Evolutionary conservation across 2,113 vertebrate species (phyloP).

Genomic region (Pelecanoides urinatrix): DNA sequence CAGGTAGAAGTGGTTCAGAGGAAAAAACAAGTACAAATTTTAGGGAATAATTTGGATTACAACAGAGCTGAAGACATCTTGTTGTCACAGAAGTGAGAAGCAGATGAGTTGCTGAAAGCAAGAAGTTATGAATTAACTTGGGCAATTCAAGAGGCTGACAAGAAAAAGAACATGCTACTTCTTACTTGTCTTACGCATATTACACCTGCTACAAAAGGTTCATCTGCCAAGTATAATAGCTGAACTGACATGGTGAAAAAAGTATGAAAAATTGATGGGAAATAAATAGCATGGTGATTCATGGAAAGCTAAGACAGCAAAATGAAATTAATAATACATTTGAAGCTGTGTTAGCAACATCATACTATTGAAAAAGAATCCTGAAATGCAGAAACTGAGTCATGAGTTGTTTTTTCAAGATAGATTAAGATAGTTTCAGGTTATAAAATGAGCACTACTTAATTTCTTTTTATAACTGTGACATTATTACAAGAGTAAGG

Average conservation of each 20-base stretch:
- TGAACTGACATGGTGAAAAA: background rate
- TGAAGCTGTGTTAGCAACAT: background rate
- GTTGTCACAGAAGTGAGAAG: background rate
- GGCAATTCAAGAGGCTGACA: background rate
- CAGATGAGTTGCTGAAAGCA: background rate
- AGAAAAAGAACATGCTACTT: background rate
- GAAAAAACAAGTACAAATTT: background rate
- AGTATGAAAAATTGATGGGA: background rate
- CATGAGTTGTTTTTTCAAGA: background rate
- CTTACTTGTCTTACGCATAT: background rate
- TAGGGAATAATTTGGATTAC: background rate
- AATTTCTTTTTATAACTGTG: background rate
- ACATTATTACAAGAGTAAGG: background rate
- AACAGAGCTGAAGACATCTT: background rate
- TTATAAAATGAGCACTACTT: background rate
- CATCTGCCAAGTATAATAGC: background rate
- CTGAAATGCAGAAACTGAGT: background rate
- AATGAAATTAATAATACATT: background rate
- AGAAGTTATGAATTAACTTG: background rate
- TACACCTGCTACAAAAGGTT: background rate
- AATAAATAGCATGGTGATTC: background rate
- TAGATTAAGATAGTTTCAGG: background rate
- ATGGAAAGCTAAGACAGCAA: background rate
- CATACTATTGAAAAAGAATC: background rate
- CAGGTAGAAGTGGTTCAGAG: background rate